Percentiles rank a stretch among this genome's conserved stretches.
These are phyloP conservation scores for Amphipyra tragopoginis DNA, from an alignment of 2,888 invertebrate species.

Conservation along the genomic window DNA sequence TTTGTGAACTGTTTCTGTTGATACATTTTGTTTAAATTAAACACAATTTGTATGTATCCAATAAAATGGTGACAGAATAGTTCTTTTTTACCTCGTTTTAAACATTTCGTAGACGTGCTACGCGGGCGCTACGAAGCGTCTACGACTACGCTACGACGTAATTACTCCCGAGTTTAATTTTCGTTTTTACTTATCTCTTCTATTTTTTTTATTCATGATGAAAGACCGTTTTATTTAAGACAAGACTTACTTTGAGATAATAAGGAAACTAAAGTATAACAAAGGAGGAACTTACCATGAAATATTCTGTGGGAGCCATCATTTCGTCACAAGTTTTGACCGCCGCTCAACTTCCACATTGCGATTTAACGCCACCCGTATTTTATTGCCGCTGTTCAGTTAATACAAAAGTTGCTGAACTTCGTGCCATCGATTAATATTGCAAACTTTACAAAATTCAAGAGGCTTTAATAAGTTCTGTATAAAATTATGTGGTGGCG, in stretches of 20 bases:
- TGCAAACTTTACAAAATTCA: slow-evolving; percentile 70
- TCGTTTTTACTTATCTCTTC: slow-evolving; percentile 45
- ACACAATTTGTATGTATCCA: slow-evolving; percentile 26
- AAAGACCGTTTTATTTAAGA: slow-evolving; percentile 27
- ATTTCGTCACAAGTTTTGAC: slow-evolving; percentile 40
- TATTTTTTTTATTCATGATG: slow-evolving; percentile 35
- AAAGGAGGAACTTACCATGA: slow-evolving; percentile 24
- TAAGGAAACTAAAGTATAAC: slow-evolving; percentile 33
- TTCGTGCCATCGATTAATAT: slow-evolving; percentile 75
- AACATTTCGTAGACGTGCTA: slow-evolving; percentile 53
- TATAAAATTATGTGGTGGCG: slow-evolving; percentile 71
- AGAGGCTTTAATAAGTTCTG: slow-evolving; percentile 71
- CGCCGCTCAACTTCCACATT: slow-evolving; percentile 33
- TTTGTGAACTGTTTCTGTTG: slow-evolving; percentile 27
- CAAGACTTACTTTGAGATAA: slow-evolving; percentile 33
- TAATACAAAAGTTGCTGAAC: slow-evolving; percentile 73
- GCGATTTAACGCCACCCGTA: slow-evolving; percentile 60
- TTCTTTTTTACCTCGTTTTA: slow-evolving; percentile 35
- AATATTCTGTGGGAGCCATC: slow-evolving; percentile 33
- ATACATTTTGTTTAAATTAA: slow-evolving; percentile 41
- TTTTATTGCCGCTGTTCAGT: slow-evolving; percentile 71
- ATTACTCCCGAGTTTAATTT: slow-evolving; percentile 53
- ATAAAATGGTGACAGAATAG: slow-evolving; percentile 32
- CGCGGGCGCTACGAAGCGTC: slow-evolving; percentile 50
- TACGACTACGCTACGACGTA: slow-evolving; percentile 53